phyloP scores from a whole-genome alignment of 1,140 invertebrate species.

The Samia ricini region DNA sequence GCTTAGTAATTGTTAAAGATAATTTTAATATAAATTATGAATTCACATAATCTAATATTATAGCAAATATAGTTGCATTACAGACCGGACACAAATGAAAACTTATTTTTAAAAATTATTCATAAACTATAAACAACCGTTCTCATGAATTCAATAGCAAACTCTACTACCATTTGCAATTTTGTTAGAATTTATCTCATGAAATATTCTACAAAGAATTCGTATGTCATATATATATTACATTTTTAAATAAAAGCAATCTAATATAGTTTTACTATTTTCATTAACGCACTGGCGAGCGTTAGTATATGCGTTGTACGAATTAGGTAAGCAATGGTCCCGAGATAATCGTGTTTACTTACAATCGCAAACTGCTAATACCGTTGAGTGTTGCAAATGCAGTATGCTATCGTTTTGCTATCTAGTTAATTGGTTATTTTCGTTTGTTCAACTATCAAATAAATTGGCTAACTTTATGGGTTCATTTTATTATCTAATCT shows the following conservation, averaged over 20 bases:
- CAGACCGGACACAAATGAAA: conserved; percentile 25
- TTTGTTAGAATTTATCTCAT: conserved; percentile 45
- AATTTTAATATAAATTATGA: not conserved
- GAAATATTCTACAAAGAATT: conserved; percentile 41
- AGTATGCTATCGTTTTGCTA: conserved; percentile 46
- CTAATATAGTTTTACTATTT: conserved; percentile 54
- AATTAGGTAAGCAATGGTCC: conserved; percentile 63
- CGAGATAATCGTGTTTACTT: conserved; percentile 51
- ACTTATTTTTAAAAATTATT: conserved; percentile 43
- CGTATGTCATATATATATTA: conserved; percentile 58
- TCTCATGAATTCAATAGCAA: conserved; percentile 44
- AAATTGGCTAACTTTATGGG: conserved; percentile 1
- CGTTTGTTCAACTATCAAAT: conserved; percentile 27
- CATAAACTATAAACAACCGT: conserved; percentile 42
- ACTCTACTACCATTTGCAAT: conserved; percentile 56
- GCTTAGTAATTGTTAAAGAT: not conserved
- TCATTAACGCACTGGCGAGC: conserved; percentile 33
- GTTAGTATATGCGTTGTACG: conserved; percentile 57
- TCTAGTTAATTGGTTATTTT: conserved; percentile 40
- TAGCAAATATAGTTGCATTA: conserved; percentile 49
- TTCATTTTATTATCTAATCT: not conserved
- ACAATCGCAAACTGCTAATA: conserved; percentile 64
- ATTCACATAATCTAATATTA: conserved; percentile 44
- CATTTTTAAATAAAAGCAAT: conserved; percentile 26
- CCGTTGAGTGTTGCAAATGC: conserved; percentile 49